Conservation (phyloP, 2,888 invertebrate genomes). For the Subacronicta megacephala region DNA sequence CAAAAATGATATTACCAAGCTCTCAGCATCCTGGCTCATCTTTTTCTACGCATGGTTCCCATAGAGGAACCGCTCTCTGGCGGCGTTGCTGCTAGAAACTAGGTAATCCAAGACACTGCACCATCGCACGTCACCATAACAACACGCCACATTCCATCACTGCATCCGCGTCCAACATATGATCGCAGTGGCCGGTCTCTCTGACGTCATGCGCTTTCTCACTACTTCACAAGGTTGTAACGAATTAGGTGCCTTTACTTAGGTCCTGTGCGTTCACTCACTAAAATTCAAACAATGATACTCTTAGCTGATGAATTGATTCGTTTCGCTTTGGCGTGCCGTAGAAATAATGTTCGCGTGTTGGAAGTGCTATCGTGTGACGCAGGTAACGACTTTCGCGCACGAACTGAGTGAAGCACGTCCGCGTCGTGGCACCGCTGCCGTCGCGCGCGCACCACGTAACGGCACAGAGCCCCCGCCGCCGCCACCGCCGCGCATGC, state of each 20-base stretch:
- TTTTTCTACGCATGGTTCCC: slow-evolving; percentile 92
- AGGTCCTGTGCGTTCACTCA: slow-evolving; percentile 59
- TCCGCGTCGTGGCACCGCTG: slow-evolving; percentile 83
- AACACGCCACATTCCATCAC: slow-evolving; percentile 88
- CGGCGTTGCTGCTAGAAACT: slow-evolving; percentile 74
- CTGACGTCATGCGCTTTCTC: slow-evolving; percentile 89
- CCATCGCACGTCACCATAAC: slow-evolving; percentile 85
- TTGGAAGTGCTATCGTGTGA: slow-evolving; percentile 83
- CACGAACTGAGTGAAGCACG: slow-evolving; percentile 89
- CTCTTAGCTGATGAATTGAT: slow-evolving; percentile 68
- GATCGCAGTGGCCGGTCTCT: slow-evolving; percentile 84
- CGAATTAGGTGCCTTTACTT: slow-evolving; percentile 58
- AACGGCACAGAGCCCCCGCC: slow-evolving; percentile 79
- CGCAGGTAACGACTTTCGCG: slow-evolving; percentile 89
- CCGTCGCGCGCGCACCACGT: slow-evolving; percentile 81
- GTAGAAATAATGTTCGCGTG: slow-evolving; percentile 78
- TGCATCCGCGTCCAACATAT: slow-evolving; percentile 89
- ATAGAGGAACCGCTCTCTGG: slow-evolving; percentile 79
- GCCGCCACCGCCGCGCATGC: slow-evolving; percentile 62
- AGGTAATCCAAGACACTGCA: slow-evolving; percentile 80
- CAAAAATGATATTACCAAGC: slow-evolving; percentile 91
- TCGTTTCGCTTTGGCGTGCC: slow-evolving; percentile 69
- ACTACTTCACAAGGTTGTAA: slow-evolving; percentile 79
- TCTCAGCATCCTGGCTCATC: slow-evolving; percentile 93
- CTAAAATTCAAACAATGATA: slow-evolving; percentile 65